phyloP scores from a whole-genome alignment of 2,113 vertebrate genomes.

The Eretmochelys imbricata region DNA sequence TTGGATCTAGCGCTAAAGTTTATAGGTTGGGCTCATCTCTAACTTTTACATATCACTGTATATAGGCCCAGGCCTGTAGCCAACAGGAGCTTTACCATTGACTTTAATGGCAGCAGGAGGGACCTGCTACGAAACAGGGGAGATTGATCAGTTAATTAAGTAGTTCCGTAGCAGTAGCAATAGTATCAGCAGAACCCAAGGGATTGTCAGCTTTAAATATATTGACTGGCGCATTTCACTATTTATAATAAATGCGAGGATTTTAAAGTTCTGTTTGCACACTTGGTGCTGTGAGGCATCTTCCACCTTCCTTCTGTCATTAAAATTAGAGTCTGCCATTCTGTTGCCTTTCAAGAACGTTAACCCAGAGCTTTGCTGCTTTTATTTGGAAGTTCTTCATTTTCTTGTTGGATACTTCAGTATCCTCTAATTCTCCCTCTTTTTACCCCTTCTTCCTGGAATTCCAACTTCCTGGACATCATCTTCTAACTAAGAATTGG shows the following conservation, averaged over 20 bases:
- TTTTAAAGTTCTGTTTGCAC: not conserved
- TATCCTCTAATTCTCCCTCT: not conserved
- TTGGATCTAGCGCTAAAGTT: not conserved
- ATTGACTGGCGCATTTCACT: constrained; percentile 47
- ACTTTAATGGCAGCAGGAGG: not conserved
- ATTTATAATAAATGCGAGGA: constrained; percentile 68
- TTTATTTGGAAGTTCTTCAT: not conserved
- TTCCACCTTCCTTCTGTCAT: not conserved
- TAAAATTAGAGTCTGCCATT: not conserved
- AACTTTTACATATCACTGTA: not conserved
- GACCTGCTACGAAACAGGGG: constrained; percentile 32
- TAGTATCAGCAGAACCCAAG: constrained; percentile 64
- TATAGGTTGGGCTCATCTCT: not conserved
- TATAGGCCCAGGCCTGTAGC: not conserved
- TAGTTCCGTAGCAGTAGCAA: constrained; percentile 72
- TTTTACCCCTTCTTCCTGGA: constrained; percentile 38
- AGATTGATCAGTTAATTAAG: constrained; percentile 71
- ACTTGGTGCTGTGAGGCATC: not conserved
- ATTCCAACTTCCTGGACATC: constrained; percentile 14
- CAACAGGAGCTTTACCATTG: constrained; percentile 5
- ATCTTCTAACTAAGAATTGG: constrained; percentile 22
- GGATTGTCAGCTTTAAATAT: constrained; percentile 75
- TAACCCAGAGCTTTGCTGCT: not conserved
- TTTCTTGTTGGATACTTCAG: not conserved
- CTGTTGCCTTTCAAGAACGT: not conserved